Evolutionary conservation across 2,797 vertebrate species (phyloP).

Genomic region (Gadopsis bispinosus): DNA sequence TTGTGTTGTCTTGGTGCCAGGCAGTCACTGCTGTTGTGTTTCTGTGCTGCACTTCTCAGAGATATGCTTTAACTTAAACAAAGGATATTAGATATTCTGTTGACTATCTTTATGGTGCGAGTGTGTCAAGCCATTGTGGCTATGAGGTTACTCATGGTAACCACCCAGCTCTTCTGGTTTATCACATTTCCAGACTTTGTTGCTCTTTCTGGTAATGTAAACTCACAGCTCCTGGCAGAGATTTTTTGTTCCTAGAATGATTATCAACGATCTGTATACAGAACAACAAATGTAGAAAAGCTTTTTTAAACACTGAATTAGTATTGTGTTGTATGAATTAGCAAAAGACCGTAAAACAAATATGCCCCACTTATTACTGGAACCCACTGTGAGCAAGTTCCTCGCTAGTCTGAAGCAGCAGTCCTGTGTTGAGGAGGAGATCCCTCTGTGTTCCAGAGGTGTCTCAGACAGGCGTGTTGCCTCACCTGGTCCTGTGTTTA

Average conservation of each 20-base stretch:
- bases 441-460: conserved; percentile 68
- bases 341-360: conserved; percentile 10
- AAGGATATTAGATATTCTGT: not conserved
- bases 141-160: not conserved
- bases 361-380: conserved; percentile 4
- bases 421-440: conserved; percentile 56
- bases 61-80: not conserved
- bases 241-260: not conserved
- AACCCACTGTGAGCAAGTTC: conserved; percentile 18
- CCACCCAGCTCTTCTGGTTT: not conserved
- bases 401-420: conserved; percentile 20
- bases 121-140: not conserved
- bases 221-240: not conserved
- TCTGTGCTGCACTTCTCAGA: not conserved
- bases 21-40: not conserved
- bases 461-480: conserved; percentile 75
- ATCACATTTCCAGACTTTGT: conserved; percentile 12
- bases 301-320: not conserved
- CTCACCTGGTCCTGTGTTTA: conserved; percentile 82
- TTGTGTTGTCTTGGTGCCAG: not conserved
- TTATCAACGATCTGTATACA: not conserved
- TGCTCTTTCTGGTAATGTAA: not conserved
- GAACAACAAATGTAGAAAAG: conserved; percentile 5
- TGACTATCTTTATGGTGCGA: not conserved
- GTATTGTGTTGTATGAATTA: conserved; percentile 11